phyloP scores from a whole-genome alignment of 1,140 invertebrate genomes.

The Aphaenogaster rudis region DNA sequence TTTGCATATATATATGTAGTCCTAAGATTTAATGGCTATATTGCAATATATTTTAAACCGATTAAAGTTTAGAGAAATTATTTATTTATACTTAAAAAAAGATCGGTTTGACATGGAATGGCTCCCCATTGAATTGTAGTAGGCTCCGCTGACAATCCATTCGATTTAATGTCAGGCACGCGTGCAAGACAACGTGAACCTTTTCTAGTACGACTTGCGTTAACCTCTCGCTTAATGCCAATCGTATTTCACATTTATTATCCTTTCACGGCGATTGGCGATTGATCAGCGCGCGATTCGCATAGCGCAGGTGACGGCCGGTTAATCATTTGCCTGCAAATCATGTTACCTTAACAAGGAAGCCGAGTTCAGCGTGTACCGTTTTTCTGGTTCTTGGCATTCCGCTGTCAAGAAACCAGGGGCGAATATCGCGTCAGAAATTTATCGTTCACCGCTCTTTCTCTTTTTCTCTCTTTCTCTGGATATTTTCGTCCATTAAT shows the following conservation, averaged over 20 bases:
- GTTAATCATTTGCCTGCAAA: slow-evolving; percentile 35
- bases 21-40: too few relatives aligned
- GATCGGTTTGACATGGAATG: neutral
- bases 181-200: slow-evolving; percentile 46
- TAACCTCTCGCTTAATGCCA: slow-evolving; percentile 74
- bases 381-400: slow-evolving; percentile 26
- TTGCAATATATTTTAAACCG: neutral
- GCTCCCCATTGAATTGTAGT: slow-evolving; percentile 38
- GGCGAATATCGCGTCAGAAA: slow-evolving; percentile 29
- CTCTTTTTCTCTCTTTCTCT: neutral
- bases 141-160: slow-evolving; percentile 62
- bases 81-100: neutral
- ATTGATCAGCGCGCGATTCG: slow-evolving; percentile 47
- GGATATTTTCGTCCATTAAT: slow-evolving; percentile 59
- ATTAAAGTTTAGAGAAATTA: neutral
- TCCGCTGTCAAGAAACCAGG: slow-evolving; percentile 18
- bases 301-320: slow-evolving; percentile 27
- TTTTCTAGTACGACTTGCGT: slow-evolving; percentile 58
- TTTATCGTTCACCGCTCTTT: slow-evolving; percentile 51
- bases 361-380: neutral
- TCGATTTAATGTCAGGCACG: slow-evolving; percentile 27
- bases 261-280: slow-evolving; percentile 30
- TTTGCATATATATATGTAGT: neutral
- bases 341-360: slow-evolving; percentile 9
- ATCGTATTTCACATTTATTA: slow-evolving; percentile 73